Base-by-base conservation (phyloP, 2,888 invertebrate genomes). In the Melolontha melolontha region DNA sequence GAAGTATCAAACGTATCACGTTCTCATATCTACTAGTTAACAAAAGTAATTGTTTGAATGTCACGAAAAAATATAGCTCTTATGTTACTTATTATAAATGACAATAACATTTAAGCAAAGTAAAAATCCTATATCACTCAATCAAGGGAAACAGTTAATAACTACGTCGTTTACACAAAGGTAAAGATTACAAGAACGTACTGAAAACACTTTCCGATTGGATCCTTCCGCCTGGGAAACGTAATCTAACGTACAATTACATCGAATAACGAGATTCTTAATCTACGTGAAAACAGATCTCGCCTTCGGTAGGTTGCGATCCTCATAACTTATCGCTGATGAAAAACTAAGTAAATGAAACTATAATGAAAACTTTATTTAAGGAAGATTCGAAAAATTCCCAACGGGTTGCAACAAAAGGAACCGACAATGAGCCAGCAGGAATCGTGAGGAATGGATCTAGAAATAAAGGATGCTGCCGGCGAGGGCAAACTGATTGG, bases 321-420 rank as follows among this genome's bases (percentile, higher is more conserved):
- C 51, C 34, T 22, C 22, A 12, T 40, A 47, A 41, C 16, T 51
- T 34, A 59, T 27, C 27, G 27, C 12, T 52, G 29, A 44, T 41
- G 42, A 22, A 40, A 11, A 52, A 41, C 42, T 16, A 55, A 40
- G 41, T 65, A 71, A 71, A 68, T 70, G 54, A 59, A 74, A 73
- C 70, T 71, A 74, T 75, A 77, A 77, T 76, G 75, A 75, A 75
- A 77, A 75, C 73, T 76, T 76, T 72, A 74, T 73, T 69, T 71
- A 73, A 73, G 70, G 71, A 72, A 75, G 39, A 34, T 16, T 73
- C 72, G 75, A 73, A 72, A 73, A 72, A 75, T 76, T 75, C 76
- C 76, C 75, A 72, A 57, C 54, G 73, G 57, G 12, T 22, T 57
- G n/a, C 27, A 10, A 16, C 42, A 11, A 72, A 76, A 74, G 70